Evolutionary conservation across 2,113 vertebrate genomes (phyloP), one percentile per base, ranked within the genome.

Genomic region (Malurus melanocephalus): DNA sequence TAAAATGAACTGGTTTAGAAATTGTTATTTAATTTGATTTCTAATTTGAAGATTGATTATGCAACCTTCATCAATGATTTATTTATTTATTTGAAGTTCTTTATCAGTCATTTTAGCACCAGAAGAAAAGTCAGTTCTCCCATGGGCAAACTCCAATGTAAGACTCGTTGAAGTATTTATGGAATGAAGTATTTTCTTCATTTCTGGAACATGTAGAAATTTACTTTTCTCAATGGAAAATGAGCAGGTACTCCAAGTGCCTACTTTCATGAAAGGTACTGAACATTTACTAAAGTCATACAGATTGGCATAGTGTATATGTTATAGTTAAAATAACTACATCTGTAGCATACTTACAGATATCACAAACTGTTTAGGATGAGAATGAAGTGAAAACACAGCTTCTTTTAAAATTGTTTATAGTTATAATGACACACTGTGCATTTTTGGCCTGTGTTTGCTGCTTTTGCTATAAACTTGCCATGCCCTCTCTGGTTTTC

Each of bases 1-100:
- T 30, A 56, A 33, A 87, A 86, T 30, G 26, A 87, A 74, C 55
- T 21, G 3, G 10, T 83, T 77, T 94, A 73, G 77, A 91, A 88
- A 72, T 67, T 80, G 46, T 79, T 90, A 66, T 74, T 85, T 74
- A 43, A n/a, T 85, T 64, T 62, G n/a, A 81, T 64, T 89, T 83
- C 76, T 64, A 28, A 19, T 46, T 52, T 76, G 76, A 61, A 83
- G 57, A 74, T 43, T 51, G 42, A 90, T 80, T 85, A 68, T 60
- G 27, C 69, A 78, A 61, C 45, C 56, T 82, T 93, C 67, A 90
- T 78, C 20, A 75, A 48, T 68, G 5, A 83, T 52, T 74, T 91
- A 91, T 85, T 77, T 90, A 88, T 89, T 85, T 89, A 68, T 88
- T 73, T 88, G 16, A 85, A 84, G 27, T 53, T 76, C 24, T 91